Evolutionary conservation across 2,888 invertebrate genomes (phyloP).

Genomic region (Lissocephala sabroskyi): DNA sequence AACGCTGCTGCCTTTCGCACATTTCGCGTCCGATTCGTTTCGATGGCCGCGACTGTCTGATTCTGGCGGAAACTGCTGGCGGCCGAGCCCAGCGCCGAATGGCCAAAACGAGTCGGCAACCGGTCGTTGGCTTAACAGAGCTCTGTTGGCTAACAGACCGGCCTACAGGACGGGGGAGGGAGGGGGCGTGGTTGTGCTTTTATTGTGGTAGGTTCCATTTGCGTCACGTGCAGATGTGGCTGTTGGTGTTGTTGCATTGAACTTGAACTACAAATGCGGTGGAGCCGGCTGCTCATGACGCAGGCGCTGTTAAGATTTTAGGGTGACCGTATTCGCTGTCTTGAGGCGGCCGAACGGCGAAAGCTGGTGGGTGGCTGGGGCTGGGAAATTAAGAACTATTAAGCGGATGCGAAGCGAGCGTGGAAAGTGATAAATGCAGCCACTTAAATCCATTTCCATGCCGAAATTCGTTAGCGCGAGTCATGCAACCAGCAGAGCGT

Average conservation of each 20-base stretch:
- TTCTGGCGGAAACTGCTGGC: conserved; percentile 10
- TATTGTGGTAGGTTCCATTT: conserved; percentile 31
- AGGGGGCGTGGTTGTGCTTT: conserved; percentile 12
- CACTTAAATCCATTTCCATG: too few species aligned
- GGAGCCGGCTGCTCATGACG: conserved; percentile 22
- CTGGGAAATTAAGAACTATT: too few species aligned
- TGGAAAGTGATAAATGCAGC: too few species aligned
- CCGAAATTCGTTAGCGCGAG: too few species aligned
- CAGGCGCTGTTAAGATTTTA: conserved; percentile 14
- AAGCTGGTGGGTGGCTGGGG: too few species aligned
- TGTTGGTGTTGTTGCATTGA: conserved; percentile 43
- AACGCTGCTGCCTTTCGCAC: not conserved
- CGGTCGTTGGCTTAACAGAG: conserved; percentile 16
- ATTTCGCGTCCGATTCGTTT: conserved; percentile 35
- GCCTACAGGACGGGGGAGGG: not conserved
- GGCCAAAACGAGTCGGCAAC: conserved; percentile 2
- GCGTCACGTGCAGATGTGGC: conserved; percentile 26
- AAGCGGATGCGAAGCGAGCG: too few species aligned
- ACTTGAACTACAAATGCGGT: conserved; percentile 44
- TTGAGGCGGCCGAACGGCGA: too few species aligned
- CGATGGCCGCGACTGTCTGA: conserved; percentile 47
- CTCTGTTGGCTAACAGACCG: conserved; percentile 13
- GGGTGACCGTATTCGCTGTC: conserved; percentile 8
- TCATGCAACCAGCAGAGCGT: conserved; percentile 48
- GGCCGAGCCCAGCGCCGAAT: conserved; percentile 8